Evolutionary conservation across 2,888 invertebrate genomes (phyloP).

Genomic region (Drosophila gaucha): DNA sequence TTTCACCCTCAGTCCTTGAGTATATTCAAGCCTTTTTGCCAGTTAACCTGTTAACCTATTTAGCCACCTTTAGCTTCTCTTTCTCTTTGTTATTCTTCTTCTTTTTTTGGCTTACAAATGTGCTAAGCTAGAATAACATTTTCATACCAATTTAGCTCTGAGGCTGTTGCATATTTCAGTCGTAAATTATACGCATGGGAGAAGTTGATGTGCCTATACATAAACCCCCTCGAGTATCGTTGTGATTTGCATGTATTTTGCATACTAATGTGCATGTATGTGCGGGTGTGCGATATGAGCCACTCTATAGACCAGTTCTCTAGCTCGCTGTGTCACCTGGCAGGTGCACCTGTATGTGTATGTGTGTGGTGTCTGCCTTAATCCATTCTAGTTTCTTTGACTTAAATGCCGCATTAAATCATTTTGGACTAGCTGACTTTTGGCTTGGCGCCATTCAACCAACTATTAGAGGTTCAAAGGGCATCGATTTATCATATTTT

Average conservation of each 20-base stretch:
- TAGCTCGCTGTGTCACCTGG: neutral
- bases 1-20: neutral
- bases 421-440: constrained; percentile 33
- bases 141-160: constrained; percentile 40
- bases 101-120: constrained; percentile 22
- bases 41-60: constrained; percentile 1
- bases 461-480: constrained; percentile 57
- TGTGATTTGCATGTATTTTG: constrained; percentile 58
- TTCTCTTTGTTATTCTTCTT: too few relatives aligned
- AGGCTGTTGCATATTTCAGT: constrained; percentile 62
- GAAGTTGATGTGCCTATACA: constrained; percentile 35
- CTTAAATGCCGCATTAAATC: constrained; percentile 44
- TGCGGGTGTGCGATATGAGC: constrained; percentile 6
- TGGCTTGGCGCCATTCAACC: constrained; percentile 22
- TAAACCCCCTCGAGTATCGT: constrained; percentile 24
- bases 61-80: constrained; percentile 1
- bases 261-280: constrained; percentile 37
- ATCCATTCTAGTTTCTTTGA: constrained; percentile 42
- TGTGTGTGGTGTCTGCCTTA: constrained; percentile 9
- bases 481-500: constrained; percentile 64
- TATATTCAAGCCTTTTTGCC: constrained; percentile 10
- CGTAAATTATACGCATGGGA: constrained; percentile 49
- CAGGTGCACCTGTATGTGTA: neutral
- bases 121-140: constrained; percentile 39
- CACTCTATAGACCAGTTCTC: too few relatives aligned